A percentile compares a stretch with the other conserved stretches of the same genome.
Evolutionary conservation across 2,113 vertebrate genomes (phyloP).

Genomic region (Macrotis lagotis): DNA sequence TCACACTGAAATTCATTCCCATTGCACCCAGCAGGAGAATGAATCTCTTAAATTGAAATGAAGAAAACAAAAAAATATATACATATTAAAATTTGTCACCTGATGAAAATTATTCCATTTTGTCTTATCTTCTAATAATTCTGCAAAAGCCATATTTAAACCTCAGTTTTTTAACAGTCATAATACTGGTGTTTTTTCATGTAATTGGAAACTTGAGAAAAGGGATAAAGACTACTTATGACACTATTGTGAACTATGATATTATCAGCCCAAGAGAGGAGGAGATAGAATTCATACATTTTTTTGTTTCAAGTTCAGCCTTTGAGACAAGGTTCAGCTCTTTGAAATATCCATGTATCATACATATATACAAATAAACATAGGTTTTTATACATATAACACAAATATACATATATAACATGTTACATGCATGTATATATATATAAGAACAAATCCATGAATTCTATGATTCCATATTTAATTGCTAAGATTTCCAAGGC

Average conservation of each 20-base stretch:
- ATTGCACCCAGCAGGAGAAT: conserved; percentile 89
- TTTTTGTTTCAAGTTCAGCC: conserved; percentile 21
- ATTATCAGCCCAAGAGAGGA: background rate
- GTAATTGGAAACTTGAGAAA: conserved; percentile 22
- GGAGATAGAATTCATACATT: background rate
- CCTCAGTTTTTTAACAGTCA: background rate
- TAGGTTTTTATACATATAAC: no score
- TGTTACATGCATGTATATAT: no score
- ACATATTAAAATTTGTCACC: background rate
- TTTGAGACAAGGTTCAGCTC: background rate
- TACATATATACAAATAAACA: no score
- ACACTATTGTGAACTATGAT: background rate
- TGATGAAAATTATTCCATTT: conserved; percentile 5
- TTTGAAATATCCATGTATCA: background rate
- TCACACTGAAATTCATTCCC: conserved; percentile 94
- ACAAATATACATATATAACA: no score
- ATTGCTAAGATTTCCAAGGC: background rate
- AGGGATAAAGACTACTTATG: conserved; percentile 4
- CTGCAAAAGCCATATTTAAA: background rate
- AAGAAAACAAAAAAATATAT: background rate
- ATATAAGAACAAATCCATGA: background rate
- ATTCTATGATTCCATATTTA: background rate
- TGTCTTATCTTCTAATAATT: background rate
- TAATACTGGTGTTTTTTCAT: conserved; percentile 21
- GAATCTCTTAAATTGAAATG: conserved; percentile 84